phyloP scores from a whole-genome alignment of 2,888 invertebrate species.

The Phytoseiulus persimilis region DNA sequence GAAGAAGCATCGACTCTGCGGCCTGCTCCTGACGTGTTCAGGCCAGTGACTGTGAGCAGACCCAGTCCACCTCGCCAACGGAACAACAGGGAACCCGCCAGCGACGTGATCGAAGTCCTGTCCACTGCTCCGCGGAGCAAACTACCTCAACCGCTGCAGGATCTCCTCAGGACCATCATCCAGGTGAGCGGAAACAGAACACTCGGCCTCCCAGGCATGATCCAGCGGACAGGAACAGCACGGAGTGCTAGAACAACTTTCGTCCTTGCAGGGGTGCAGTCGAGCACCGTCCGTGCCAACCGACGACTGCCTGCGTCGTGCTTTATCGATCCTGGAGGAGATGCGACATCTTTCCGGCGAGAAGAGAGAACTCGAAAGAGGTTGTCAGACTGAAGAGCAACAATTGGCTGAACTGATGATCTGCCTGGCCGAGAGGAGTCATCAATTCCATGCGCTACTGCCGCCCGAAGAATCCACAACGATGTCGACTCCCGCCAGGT shows the following conservation, averaged over 20 bases:
- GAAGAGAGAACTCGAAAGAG: not conserved
- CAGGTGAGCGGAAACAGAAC: not conserved
- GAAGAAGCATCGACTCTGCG: constrained; percentile 6
- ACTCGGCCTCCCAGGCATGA: not conserved
- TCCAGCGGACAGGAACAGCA: not conserved
- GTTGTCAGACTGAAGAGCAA: not conserved
- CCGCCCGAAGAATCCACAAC: not conserved
- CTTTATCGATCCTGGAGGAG: constrained; percentile 16
- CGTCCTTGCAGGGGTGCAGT: not conserved
- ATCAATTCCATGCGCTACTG: constrained; percentile 19
- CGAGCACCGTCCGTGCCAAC: not conserved
- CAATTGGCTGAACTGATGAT: constrained; percentile 16
- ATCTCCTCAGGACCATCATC: constrained; percentile 12
- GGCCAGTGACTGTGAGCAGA: constrained; percentile 10
- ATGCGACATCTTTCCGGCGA: constrained; percentile 28
- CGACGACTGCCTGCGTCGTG: constrained; percentile 5
- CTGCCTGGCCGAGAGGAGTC: constrained; percentile 13
- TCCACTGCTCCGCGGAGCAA: not conserved
- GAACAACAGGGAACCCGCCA: not conserved
- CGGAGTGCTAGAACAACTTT: not conserved
- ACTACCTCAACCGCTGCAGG: constrained; percentile 6
- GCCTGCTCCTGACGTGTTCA: constrained; percentile 13
- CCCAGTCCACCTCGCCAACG: not conserved
- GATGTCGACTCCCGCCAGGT: too few species aligned
- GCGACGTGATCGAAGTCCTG: not conserved